Conservation (phyloP, 1,140 invertebrate species). For the Drosophila quadrilineata region DNA sequence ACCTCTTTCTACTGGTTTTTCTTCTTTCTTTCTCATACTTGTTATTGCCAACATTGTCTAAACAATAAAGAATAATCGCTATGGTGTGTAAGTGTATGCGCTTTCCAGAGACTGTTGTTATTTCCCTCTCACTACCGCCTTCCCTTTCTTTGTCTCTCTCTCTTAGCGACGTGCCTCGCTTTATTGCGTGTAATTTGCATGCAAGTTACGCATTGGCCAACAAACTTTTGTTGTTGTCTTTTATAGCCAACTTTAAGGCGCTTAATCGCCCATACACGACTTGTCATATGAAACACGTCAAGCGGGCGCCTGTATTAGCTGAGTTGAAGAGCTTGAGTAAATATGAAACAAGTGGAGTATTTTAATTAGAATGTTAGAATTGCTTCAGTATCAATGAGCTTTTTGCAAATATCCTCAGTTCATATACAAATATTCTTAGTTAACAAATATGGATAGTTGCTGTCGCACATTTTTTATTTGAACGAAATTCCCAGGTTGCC, state of each 20-base stretch:
- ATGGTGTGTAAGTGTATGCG: constrained; percentile 38
- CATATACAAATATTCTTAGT: too few relatives aligned
- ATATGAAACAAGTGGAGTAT: not conserved
- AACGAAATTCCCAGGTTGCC: too few relatives aligned
- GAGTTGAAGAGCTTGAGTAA: constrained; percentile 39
- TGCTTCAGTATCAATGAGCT: too few relatives aligned
- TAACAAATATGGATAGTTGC: too few relatives aligned
- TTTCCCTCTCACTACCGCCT: not conserved
- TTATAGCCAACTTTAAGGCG: constrained; percentile 61
- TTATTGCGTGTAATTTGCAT: constrained; percentile 78
- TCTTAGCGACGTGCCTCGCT: constrained; percentile 64
- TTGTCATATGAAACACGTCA: constrained; percentile 24
- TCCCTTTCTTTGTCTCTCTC: constrained; percentile 27
- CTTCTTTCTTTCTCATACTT: constrained; percentile 20
- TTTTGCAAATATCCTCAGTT: too few relatives aligned
- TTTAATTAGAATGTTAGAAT: too few relatives aligned
- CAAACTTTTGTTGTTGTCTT: constrained; percentile 43
- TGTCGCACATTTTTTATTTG: too few relatives aligned
- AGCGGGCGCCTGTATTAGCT: too few relatives aligned
- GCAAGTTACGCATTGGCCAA: constrained; percentile 63
- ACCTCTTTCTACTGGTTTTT: constrained; percentile 27
- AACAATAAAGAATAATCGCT: constrained; percentile 79
- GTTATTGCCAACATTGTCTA: constrained; percentile 40
- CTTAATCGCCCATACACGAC: constrained; percentile 55
- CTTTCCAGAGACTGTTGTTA: too few relatives aligned